Evolutionary conservation across 2,113 vertebrate genomes (phyloP).

Genomic region (Amblyopsis rosae): DNA sequence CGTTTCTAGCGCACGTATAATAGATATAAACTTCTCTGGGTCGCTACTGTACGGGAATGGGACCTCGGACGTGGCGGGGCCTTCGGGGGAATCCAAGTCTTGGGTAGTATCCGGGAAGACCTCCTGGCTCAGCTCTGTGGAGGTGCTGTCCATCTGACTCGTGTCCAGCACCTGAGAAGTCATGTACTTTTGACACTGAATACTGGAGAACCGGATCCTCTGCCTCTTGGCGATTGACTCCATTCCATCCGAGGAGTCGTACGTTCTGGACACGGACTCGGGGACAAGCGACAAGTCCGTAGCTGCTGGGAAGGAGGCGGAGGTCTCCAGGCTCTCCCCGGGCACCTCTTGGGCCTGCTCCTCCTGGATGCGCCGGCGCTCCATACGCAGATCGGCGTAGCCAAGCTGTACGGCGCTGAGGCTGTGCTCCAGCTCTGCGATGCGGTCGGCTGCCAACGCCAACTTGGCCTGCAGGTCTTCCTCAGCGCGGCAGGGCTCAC

Average conservation of each 20-base stretch:
- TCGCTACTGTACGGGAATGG: constrained; percentile 76
- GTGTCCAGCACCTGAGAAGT: constrained; percentile 77
- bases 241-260: constrained; percentile 72
- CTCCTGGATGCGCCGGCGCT: constrained; percentile 64
- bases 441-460: constrained; percentile 74
- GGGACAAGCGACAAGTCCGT: constrained; percentile 22
- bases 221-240: constrained; percentile 81
- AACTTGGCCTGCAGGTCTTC: constrained; percentile 74
- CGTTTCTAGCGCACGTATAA: constrained; percentile 89
- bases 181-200: constrained; percentile 91
- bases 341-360: constrained; percentile 53
- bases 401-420: constrained; percentile 71
- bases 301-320: constrained; percentile 31
- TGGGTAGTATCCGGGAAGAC: constrained; percentile 71
- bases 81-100: constrained; percentile 74
- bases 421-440: constrained; percentile 74
- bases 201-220: constrained; percentile 90
- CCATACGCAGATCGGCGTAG: constrained; percentile 66
- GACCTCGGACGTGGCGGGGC: constrained; percentile 75
- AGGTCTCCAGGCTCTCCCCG: constrained; percentile 46
- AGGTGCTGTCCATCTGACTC: constrained; percentile 74
- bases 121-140: constrained; percentile 80
- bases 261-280: constrained; percentile 49
- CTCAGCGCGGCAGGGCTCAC: constrained; percentile 65
- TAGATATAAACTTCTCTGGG: constrained; percentile 87